Conservation (phyloP, 1,140 invertebrate genomes). For the Penaeus japonicus region DNA sequence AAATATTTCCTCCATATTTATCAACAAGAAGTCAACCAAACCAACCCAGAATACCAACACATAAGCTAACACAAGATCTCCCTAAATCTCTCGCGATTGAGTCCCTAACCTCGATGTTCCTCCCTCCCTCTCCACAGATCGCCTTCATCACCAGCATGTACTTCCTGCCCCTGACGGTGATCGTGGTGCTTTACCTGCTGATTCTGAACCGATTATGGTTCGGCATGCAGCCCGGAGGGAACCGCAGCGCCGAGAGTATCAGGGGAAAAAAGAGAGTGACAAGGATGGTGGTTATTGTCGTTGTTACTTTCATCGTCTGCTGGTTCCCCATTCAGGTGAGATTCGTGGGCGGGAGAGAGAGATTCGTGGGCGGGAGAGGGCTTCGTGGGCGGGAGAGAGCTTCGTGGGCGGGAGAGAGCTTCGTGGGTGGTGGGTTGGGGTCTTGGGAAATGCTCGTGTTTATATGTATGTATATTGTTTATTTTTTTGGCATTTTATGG, state of each 20-base stretch:
- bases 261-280: conserved; percentile 91
- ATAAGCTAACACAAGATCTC: too few relatives aligned
- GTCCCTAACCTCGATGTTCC: neutral
- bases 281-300: conserved; percentile 91
- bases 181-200: conserved; percentile 87
- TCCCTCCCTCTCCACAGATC: conserved; percentile 68
- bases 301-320: conserved; percentile 92
- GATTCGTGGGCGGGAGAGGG: neutral
- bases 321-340: conserved; percentile 90
- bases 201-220: conserved; percentile 91
- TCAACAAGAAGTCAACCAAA: too few relatives aligned
- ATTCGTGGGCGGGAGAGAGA: conserved; percentile 60
- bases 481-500: too few relatives aligned
- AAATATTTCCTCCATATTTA: neutral
- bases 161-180: conserved; percentile 83
- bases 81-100: too few relatives aligned
- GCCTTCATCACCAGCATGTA: conserved; percentile 87
- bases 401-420: neutral
- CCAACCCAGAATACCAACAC: too few relatives aligned
- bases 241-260: conserved; percentile 74
- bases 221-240: conserved; percentile 72
- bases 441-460: too few relatives aligned
- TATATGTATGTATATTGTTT: too few relatives aligned
- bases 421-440: too few relatives aligned
- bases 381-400: neutral